These are phyloP conservation scores for Ptychobarbus kaznakovi DNA, from an alignment of 2,797 vertebrate genomes.

Conservation along the genomic window DNA sequence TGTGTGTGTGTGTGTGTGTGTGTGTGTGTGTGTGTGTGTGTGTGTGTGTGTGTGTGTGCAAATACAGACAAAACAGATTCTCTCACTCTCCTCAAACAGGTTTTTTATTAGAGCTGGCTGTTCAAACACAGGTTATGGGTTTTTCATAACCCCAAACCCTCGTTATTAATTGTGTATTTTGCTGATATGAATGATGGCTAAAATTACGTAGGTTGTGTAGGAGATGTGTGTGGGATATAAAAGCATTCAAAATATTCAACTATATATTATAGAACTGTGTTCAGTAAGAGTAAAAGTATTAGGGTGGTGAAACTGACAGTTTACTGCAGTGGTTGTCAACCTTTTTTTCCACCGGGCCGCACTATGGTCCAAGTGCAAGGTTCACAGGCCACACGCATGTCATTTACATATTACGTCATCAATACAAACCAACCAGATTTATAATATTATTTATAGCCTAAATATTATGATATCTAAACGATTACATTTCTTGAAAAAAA, in stretches of 20 bases:
- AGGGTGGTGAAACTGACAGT: neutral
- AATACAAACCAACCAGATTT: no score
- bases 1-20: no score
- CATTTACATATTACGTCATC: no score
- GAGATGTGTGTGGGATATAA: neutral
- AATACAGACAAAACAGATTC: neutral
- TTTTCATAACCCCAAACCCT: constrained; percentile 12
- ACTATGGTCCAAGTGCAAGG: no score
- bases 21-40: neutral
- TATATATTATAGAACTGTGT: neutral
- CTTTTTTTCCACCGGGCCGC: no score
- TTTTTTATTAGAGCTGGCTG: constrained; percentile 13
- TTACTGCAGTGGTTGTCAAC: neutral
- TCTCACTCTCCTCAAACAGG: neutral
- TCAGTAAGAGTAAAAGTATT: neutral
- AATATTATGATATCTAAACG: no score
- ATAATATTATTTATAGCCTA: no score
- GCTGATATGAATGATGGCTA: neutral
- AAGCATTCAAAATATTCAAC: neutral
- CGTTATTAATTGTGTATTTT: neutral
- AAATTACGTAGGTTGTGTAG: neutral
- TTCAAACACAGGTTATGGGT: constrained; percentile 12
- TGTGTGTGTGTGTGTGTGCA: neutral
- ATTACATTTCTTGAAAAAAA: no score
- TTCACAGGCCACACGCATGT: no score